Evolutionary conservation across 2,888 invertebrate species (phyloP).

Genomic region (Tenthredo distinguenda): DNA sequence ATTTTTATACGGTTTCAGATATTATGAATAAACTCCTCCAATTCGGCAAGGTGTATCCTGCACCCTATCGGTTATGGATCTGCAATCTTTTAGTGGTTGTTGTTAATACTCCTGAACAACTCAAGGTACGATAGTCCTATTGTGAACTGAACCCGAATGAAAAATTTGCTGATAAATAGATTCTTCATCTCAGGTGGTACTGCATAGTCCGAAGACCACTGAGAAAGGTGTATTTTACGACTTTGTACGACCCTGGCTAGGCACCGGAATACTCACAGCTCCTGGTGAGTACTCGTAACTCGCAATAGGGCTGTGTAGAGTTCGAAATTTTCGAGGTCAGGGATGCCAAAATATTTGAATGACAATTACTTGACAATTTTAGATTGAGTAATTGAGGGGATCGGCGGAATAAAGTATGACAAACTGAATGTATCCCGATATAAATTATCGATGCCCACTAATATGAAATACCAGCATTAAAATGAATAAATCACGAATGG

Average conservation of each 20-base stretch:
- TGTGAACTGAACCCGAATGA: too few relatives aligned
- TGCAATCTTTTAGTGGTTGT: conserved; percentile 60
- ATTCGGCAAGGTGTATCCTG: conserved; percentile 60
- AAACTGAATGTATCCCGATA: too few relatives aligned
- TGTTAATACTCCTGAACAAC: conserved; percentile 63
- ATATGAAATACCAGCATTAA: too few relatives aligned
- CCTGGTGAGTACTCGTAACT: conserved; percentile 63
- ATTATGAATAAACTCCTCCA: conserved; percentile 60
- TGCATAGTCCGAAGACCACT: conserved; percentile 63
- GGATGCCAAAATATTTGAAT: too few relatives aligned
- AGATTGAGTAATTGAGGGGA: too few relatives aligned
- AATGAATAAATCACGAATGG: too few relatives aligned
- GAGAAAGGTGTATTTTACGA: conserved; percentile 64
- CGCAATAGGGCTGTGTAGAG: too few relatives aligned
- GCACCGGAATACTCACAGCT: conserved; percentile 66
- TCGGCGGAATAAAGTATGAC: too few relatives aligned
- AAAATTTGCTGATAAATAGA: too few relatives aligned
- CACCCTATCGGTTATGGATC: conserved; percentile 63
- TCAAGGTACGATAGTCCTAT: conserved; percentile 60
- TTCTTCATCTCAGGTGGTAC: conserved; percentile 55
- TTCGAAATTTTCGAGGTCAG: too few relatives aligned
- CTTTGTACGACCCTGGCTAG: conserved; percentile 63
- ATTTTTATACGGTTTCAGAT: conserved; percentile 57
- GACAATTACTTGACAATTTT: too few relatives aligned
- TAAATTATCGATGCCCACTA: too few relatives aligned